Evolutionary conservation across 35 echinoderm and acorn worm species (phyloP).

Genomic region (Diadema setosum): DNA sequence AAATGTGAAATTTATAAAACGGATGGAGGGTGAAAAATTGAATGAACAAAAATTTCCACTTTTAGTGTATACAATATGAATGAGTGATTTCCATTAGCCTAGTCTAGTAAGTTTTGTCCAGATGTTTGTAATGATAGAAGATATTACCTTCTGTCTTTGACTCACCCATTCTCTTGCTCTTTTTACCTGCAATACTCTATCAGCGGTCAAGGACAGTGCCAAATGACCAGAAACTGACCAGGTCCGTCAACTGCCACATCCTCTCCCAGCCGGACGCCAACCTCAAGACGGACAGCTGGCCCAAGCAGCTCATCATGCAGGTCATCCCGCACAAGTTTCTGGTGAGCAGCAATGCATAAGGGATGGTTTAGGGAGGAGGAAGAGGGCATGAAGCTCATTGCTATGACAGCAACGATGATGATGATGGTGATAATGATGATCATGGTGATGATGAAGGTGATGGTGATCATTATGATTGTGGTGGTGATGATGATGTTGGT

Average conservation of each 20-base stretch:
- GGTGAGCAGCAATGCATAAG: constrained; percentile 36
- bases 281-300: constrained; percentile 54
- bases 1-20: no score
- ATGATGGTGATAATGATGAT: background rate
- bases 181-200: background rate
- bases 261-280: constrained; percentile 8
- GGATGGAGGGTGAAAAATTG: no score
- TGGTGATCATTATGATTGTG: background rate
- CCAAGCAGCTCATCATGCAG: constrained; percentile 56
- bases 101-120: no score
- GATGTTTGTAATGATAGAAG: no score
- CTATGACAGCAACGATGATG: background rate
- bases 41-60: no score
- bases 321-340: constrained; percentile 54
- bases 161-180: no score
- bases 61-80: no score
- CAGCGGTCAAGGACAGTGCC: constrained; percentile 21
- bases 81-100: no score
- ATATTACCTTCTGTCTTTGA: no score
- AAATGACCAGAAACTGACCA: constrained; percentile 35
- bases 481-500: background rate
- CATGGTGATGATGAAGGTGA: background rate
- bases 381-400: background rate
- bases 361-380: no score
- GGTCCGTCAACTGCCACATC: constrained; percentile 37